Base-by-base conservation (phyloP, 2,888 invertebrate genomes). In the Lasiommata megera region DNA sequence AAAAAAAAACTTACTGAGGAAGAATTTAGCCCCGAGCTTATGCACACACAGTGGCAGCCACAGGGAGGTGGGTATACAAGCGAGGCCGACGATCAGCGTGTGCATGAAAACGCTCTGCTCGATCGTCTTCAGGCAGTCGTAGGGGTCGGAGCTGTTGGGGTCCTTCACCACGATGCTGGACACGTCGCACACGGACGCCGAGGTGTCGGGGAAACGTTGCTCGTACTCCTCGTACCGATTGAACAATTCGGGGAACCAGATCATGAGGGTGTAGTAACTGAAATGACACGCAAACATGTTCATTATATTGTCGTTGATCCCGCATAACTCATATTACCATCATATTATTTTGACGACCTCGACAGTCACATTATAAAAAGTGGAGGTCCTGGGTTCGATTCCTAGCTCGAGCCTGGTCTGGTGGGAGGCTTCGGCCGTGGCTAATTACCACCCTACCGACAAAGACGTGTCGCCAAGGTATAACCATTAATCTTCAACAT, bases 241-340 rank as follows among this genome's bases (percentile, higher is more conserved):
- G 86, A 97, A 97, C 70, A 97, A 84, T 80, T 97, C 97, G 11
- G 97, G 97, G 85, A 97, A 97, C 97, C 97, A 97, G 79, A 97
- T 93, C 95, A 96, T 97, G 41, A 97, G 86, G 6, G 97, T 97
- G 80, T 97, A 97, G 85, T 97, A 97, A 75, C 97, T 97, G 87
- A 5, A 41, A 38, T 55, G 28, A 11, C 3, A 34, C 11, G 11
- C 5, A 5, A 23, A 3, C 2, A 3, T 23, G 2, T 23, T 23
- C 2, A 23, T 23, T 3, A 23, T 5, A 5, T 3, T 5, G 23
- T 23, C 5, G 23, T 23, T 23, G 23, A 23, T 23, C 2, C 23
- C 23, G 3, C 23, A 23, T 5, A 23, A 2, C 23, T 5, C n/a
- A n/a, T n/a, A n/a, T n/a, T n/a, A n/a, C n/a, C n/a, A n/a, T n/a